Evolutionary conservation across 2,797 vertebrate species (phyloP).

Genomic region (Mareca penelope): DNA sequence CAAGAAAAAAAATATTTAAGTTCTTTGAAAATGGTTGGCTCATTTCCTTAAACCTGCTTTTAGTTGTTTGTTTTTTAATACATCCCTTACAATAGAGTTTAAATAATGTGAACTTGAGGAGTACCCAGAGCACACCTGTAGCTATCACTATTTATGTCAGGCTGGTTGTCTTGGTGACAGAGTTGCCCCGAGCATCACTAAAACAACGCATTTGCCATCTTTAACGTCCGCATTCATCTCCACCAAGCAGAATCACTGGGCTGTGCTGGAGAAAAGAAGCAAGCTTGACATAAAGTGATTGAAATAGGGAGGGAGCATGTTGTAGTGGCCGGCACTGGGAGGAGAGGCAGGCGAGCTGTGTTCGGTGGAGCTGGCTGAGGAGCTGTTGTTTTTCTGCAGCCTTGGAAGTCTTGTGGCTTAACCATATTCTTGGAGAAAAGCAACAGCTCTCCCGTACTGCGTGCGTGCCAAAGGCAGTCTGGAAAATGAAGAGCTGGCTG

Average conservation of each 20-base stretch:
- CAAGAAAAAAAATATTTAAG: not conserved
- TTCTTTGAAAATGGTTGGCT: not conserved
- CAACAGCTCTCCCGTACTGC: not conserved
- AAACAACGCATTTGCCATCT: not conserved
- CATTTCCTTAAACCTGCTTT: not conserved
- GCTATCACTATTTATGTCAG: not conserved
- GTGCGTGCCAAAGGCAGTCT: not conserved
- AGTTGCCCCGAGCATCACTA: not conserved
- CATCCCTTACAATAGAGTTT: not conserved
- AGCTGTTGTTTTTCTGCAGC: conserved; percentile 2
- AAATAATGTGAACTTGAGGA: not conserved
- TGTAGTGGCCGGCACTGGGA: not conserved
- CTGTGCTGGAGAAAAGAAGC: not conserved
- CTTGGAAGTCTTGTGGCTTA: conserved; percentile 30
- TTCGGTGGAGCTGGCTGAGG: not conserved
- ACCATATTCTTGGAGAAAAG: conserved; percentile 21
- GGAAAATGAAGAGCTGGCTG: not conserved
- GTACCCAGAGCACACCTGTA: not conserved
- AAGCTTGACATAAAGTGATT: not conserved
- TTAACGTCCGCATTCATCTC: not conserved
- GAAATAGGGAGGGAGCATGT: not conserved
- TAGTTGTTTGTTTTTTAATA: not conserved
- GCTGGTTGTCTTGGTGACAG: not conserved
- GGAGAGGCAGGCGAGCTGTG: not conserved
- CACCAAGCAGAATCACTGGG: not conserved